Percentiles rank a stretch among this genome's conserved stretches.
These are phyloP conservation scores for Apotomis capreana DNA, from an alignment of 2,888 invertebrate species.

Conservation along the genomic window DNA sequence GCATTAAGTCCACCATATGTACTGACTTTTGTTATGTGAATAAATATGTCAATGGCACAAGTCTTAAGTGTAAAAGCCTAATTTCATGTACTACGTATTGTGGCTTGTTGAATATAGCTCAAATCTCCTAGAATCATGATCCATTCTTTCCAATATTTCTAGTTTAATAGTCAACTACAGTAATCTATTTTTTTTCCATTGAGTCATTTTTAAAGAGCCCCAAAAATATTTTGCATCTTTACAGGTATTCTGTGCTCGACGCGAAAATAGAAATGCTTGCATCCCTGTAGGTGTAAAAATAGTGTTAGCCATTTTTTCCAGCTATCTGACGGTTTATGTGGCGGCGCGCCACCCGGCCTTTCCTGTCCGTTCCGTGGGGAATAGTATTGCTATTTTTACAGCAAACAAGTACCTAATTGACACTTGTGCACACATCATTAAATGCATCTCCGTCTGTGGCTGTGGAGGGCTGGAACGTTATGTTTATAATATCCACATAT, in stretches of 20 bases:
- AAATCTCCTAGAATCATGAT: background rate
- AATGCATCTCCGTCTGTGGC: constrained; percentile 51
- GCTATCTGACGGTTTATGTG: constrained; percentile 32
- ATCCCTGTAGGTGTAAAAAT: constrained; percentile 28
- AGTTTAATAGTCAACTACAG: background rate
- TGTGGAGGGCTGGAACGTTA: constrained; percentile 45
- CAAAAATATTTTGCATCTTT: constrained; percentile 14
- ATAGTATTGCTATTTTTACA: constrained; percentile 55
- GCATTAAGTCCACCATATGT: too few relatives aligned
- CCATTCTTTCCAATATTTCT: background rate
- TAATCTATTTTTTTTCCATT: background rate
- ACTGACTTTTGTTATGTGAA: too few relatives aligned
- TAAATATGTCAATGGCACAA: too few relatives aligned
- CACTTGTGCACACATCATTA: constrained; percentile 65
- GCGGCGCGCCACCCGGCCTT: constrained; percentile 41
- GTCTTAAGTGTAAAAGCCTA: too few relatives aligned
- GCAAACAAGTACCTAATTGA: constrained; percentile 59
- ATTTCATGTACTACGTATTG: too few relatives aligned
- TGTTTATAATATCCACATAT: constrained; percentile 6
- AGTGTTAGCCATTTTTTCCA: constrained; percentile 32
- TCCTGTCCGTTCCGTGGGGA: constrained; percentile 44
- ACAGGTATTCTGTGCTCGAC: background rate
- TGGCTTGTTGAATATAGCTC: too few relatives aligned
- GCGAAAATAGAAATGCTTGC: constrained; percentile 12
- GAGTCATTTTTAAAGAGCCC: background rate